These are phyloP conservation scores for Villa cingulata DNA, from an alignment of 2,888 invertebrate species.

Conservation along the genomic window DNA sequence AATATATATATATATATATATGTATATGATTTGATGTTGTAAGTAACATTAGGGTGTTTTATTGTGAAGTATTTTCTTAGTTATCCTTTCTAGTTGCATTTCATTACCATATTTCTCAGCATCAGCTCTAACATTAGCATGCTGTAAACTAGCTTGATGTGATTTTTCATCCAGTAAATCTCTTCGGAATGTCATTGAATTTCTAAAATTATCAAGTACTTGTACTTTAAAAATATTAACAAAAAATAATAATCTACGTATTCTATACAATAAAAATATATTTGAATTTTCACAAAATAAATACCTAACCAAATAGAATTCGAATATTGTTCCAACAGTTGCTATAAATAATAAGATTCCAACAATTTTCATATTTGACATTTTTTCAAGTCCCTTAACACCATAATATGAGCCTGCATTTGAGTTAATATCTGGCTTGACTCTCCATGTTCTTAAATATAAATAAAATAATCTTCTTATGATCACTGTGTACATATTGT, in stretches of 20 bases:
- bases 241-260: not conserved
- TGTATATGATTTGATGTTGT: too few relatives aligned
- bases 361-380: slow-evolving; percentile 49
- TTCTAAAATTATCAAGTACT: slow-evolving; percentile 32
- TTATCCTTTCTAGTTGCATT: slow-evolving; percentile 35
- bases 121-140: slow-evolving; percentile 40
- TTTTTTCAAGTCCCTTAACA: slow-evolving; percentile 42
- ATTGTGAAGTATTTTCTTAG: slow-evolving; percentile 21
- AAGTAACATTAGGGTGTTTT: too few relatives aligned
- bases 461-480: too few relatives aligned
- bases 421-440: slow-evolving; percentile 21
- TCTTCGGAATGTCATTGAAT: slow-evolving; percentile 40
- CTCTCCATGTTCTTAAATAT: slow-evolving; percentile 22
- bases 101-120: slow-evolving; percentile 44
- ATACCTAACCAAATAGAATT: slow-evolving; percentile 48
- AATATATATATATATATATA: too few relatives aligned
- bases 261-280: not conserved
- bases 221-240: not conserved
- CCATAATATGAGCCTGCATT: slow-evolving; percentile 47
- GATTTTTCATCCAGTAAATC: slow-evolving; percentile 39
- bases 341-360: slow-evolving; percentile 43
- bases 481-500: too few relatives aligned
- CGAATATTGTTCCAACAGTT: slow-evolving; percentile 43
- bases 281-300: not conserved
- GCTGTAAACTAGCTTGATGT: slow-evolving; percentile 37